Conservation (phyloP, 2,888 invertebrate species). For the Vannuccia rotundouncinata region DNA sequence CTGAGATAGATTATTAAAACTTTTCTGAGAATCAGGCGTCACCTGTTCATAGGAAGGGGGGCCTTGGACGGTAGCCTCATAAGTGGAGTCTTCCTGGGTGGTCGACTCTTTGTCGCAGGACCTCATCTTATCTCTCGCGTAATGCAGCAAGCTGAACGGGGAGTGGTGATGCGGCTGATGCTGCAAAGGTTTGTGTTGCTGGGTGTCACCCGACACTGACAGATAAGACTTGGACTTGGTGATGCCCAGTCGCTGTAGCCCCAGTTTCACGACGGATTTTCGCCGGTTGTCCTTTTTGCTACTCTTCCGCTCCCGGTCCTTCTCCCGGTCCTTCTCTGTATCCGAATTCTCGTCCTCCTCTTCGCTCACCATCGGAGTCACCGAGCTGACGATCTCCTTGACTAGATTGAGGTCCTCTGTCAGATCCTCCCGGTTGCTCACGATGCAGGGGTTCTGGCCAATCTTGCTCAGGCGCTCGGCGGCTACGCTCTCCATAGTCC, state of each 20-base stretch:
- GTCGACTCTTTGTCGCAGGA: no score
- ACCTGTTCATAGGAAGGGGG: no score
- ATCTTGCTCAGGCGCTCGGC: slow-evolving; percentile 96
- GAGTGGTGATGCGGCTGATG: not conserved
- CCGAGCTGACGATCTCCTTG: slow-evolving; percentile 37
- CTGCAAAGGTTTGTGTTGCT: not conserved
- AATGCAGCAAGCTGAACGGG: not conserved
- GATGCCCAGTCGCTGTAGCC: slow-evolving; percentile 36
- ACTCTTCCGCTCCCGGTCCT: not conserved
- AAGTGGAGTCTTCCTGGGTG: no score
- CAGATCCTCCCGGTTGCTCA: slow-evolving; percentile 31
- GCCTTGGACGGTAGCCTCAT: no score
- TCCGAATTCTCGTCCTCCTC: slow-evolving; percentile 31
- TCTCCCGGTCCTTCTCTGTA: not conserved
- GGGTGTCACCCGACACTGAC: not conserved
- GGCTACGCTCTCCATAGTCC: slow-evolving; percentile 97
- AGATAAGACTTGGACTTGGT: slow-evolving; percentile 35
- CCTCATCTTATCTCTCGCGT: no score
- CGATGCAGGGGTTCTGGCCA: slow-evolving; percentile 73
- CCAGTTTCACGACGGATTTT: slow-evolving; percentile 36
- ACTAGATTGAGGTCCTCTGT: slow-evolving; percentile 34
- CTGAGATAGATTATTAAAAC: no score
- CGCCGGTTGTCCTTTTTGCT: slow-evolving; percentile 34
- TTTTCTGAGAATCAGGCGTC: no score
- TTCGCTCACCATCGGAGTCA: slow-evolving; percentile 34